A percentile compares a stretch with the other conserved stretches of the same genome.
Evolutionary conservation across 2,888 invertebrate genomes (phyloP).

Genomic region (Eremobia ochroleuca): DNA sequence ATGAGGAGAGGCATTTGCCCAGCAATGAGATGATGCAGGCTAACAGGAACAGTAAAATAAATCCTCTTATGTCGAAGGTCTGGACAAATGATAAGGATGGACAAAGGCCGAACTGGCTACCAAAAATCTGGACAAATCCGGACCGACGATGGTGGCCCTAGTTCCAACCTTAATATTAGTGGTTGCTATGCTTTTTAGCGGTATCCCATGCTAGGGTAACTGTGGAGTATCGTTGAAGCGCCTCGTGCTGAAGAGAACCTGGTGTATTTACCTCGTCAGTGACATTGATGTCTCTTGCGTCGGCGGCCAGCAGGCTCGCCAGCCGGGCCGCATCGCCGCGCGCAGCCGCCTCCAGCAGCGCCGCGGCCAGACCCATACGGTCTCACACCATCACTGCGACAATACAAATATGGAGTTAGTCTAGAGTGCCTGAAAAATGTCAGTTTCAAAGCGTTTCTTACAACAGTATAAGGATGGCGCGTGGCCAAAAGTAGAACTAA

Average conservation of each 20-base stretch:
- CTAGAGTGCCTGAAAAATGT: background rate
- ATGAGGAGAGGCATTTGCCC: no score
- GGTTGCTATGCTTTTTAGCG: background rate
- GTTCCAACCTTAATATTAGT: background rate
- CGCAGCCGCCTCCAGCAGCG: constrained; percentile 95
- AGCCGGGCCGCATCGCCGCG: constrained; percentile 96
- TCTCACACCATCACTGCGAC: constrained; percentile 87
- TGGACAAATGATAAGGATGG: background rate
- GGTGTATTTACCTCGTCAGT: constrained; percentile 93
- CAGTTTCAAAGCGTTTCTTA: background rate
- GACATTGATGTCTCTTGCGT: constrained; percentile 93
- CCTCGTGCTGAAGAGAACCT: background rate
- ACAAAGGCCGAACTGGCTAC: background rate
- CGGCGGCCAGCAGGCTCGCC: constrained; percentile 93
- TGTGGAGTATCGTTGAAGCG: background rate
- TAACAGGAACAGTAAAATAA: no score
- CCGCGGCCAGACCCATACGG: constrained; percentile 92
- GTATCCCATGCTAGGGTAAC: background rate
- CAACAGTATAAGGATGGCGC: background rate
- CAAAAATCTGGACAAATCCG: background rate
- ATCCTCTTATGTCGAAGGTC: background rate
- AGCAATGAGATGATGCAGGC: no score
- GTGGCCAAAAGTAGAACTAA: background rate
- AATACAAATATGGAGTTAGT: constrained; percentile 41
- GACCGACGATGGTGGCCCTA: background rate